phyloP scores from a whole-genome alignment of 2,797 vertebrate genomes.

The Gallinago solitaria region DNA sequence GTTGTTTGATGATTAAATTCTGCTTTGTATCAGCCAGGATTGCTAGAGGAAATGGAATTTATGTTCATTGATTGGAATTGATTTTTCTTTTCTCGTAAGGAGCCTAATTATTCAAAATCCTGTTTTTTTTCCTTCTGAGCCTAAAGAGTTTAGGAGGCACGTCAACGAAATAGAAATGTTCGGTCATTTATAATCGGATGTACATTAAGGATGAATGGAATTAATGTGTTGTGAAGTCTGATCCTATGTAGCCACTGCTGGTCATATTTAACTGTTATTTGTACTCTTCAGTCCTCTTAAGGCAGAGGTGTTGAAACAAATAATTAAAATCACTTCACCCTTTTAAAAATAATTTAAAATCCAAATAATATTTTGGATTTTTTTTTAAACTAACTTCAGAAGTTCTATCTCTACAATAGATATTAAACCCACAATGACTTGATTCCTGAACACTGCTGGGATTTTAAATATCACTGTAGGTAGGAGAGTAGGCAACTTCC shows the following conservation, averaged over 20 bases:
- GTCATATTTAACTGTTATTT: not conserved
- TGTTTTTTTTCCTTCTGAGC: not conserved
- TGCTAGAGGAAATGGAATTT: not conserved
- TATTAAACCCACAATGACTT: not conserved
- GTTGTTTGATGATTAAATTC: not conserved
- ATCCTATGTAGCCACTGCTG: not conserved
- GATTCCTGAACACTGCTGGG: not conserved
- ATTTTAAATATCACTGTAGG: not conserved
- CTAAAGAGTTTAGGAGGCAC: not conserved
- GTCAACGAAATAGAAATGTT: not conserved
- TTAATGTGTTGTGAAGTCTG: not conserved
- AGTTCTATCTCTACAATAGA: not conserved
- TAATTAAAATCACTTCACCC: not conserved
- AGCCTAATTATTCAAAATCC: slow-evolving; percentile 46
- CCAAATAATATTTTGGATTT: not conserved
- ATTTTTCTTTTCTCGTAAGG: slow-evolving; percentile 42
- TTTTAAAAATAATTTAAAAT: not conserved
- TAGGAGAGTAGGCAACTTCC: not conserved
- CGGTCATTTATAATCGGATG: not conserved
- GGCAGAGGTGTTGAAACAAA: not conserved
- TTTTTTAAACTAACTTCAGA: not conserved
- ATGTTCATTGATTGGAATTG: not conserved
- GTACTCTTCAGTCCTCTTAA: not conserved
- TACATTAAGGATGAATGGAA: not conserved
- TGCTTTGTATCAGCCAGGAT: not conserved